Base-by-base conservation (phyloP, 30 jellyfish, hydroid and myxozoan genomes). In the Chironex yamaguchii region DNA sequence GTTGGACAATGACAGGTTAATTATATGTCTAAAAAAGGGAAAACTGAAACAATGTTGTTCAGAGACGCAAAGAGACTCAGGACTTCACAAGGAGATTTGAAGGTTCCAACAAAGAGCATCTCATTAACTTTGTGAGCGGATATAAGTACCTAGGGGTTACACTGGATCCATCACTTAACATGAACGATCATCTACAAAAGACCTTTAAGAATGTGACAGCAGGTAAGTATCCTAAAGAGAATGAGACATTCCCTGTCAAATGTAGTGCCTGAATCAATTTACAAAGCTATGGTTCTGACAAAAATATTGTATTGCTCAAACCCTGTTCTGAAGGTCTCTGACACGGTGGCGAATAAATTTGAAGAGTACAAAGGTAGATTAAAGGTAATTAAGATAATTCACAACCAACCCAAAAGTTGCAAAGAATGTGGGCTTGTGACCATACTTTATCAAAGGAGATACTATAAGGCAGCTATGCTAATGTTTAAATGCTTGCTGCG, bases 1-100 rank as follows among this genome's bases (percentile, higher is more conserved):
- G 91, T 84, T 81, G 22, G 91, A 81, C 48, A 65, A 81, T 64
- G 66, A 81, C 65, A 65, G 86, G 48, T 80, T 78, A 27, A 68
- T 33, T n/a, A 53, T 53, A 58, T 52, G 62, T 29, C 82, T 78
- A 1, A 52, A 63, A 3, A 58, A 78, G 68, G 81, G 83, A 62
- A 54, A 33, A 53, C 83, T 32, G 90, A 52, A 77, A 77, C 88
- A 52, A 49, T 76, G 88, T 36, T 76, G 29, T 51, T 76, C 30
- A 77, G 82, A 29, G 11, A 76, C 49, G 88, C 88, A 2, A 76
- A 76, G 52, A 76, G 76, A 17, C 63, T 76, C 63, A 49, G 78
- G n/a, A n/a, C 25, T 49, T 49, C 30, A 2, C 34, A 3, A 77
- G 67, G 24, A 27, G 66, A 1, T 33, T 52, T 52, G 42, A 53